Evolutionary conservation across 1,140 invertebrate genomes (phyloP).

Genomic region (Leucophenga varia): DNA sequence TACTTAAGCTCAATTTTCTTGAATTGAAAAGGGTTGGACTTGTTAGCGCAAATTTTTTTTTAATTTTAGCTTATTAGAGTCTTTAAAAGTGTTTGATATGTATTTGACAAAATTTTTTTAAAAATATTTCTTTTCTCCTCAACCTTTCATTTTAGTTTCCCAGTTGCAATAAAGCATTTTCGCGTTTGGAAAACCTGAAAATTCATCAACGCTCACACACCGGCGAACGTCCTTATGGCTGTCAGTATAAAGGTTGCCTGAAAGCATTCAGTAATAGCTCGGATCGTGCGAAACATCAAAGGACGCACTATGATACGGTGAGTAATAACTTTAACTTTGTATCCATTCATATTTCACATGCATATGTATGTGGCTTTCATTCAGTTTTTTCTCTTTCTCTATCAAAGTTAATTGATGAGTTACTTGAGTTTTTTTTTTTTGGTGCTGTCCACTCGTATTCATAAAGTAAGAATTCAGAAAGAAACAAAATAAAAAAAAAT

Average conservation of each 20-base stretch:
- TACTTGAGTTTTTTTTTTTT: too few species aligned
- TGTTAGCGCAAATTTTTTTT: too few species aligned
- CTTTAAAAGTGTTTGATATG: too few species aligned
- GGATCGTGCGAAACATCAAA: conserved; percentile 94
- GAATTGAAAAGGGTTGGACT: too few species aligned
- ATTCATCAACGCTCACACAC: conserved; percentile 96
- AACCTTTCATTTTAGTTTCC: conserved; percentile 71
- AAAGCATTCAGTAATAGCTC: conserved; percentile 98
- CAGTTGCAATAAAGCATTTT: conserved; percentile 91
- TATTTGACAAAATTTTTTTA: too few species aligned
- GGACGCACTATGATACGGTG: conserved; percentile 95
- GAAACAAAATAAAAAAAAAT: background rate
- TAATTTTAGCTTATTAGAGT: too few species aligned
- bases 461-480: background rate
- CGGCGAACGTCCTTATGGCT: conserved; percentile 82
- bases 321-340: conserved; percentile 43
- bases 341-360: background rate
- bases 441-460: too few species aligned
- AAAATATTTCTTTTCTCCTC: conserved; percentile 24
- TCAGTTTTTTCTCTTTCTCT: too few species aligned
- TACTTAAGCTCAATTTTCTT: too few species aligned
- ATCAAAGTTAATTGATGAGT: too few species aligned
- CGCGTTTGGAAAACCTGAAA: conserved; percentile 91
- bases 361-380: too few species aligned
- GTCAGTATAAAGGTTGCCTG: conserved; percentile 80